Conservation (phyloP, 2,888 invertebrate genomes). For the Brenthis hecate region DNA sequence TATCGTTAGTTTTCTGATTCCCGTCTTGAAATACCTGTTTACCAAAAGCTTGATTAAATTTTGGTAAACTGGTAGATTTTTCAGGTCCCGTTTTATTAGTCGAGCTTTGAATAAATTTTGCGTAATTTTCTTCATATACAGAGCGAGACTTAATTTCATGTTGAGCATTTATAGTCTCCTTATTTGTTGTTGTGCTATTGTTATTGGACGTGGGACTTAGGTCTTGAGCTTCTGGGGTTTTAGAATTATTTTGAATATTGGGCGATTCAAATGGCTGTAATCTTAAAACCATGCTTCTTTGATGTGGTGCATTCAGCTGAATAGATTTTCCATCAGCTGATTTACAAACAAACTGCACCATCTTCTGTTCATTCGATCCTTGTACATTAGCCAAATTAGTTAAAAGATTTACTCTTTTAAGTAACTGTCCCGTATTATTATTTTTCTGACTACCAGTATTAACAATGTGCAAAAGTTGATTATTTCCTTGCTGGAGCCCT, state of each 20-base stretch:
- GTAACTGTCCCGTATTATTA: constrained; percentile 62
- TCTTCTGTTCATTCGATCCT: constrained; percentile 77
- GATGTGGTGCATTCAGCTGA: constrained; percentile 79
- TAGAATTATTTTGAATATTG: constrained; percentile 49
- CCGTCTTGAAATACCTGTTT: constrained; percentile 85
- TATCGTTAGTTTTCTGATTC: constrained; percentile 59
- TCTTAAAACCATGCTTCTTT: constrained; percentile 78
- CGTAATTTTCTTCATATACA: constrained; percentile 80
- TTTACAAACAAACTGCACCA: constrained; percentile 85
- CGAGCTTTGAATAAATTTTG: constrained; percentile 78
- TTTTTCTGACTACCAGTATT: constrained; percentile 72
- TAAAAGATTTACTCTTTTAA: constrained; percentile 76
- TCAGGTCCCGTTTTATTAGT: constrained; percentile 63
- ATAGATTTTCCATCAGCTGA: constrained; percentile 83
- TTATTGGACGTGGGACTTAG: constrained; percentile 49
- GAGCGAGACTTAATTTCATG: constrained; percentile 79
- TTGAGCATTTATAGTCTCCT: constrained; percentile 52
- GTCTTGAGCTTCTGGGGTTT: constrained; percentile 60
- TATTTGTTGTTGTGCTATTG: constrained; percentile 45
- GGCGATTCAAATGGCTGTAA: constrained; percentile 72
- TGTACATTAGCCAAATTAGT: constrained; percentile 75
- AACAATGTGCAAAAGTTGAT: constrained; percentile 77
- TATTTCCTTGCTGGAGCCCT: constrained; percentile 71
- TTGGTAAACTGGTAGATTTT: constrained; percentile 83
- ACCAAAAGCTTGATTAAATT: constrained; percentile 91